These are phyloP conservation scores for Temnothorax ravouxi DNA, from an alignment of 2,888 invertebrate genomes.

Conservation along the genomic window DNA sequence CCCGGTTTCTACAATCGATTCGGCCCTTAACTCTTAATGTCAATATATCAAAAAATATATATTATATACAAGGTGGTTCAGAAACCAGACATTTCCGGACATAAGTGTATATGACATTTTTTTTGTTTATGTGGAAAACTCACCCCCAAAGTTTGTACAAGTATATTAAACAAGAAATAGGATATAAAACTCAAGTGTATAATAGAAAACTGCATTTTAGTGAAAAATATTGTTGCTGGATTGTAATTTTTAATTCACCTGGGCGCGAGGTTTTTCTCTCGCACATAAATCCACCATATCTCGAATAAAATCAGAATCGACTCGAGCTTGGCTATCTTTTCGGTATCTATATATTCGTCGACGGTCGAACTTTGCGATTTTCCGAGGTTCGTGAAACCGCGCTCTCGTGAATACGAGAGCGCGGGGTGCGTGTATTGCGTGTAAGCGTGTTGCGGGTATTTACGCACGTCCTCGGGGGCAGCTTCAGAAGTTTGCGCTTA, in stretches of 20 bases:
- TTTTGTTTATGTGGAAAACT: too few species aligned
- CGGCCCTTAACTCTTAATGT: neutral
- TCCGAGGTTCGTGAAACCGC: constrained; percentile 40
- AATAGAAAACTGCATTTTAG: neutral
- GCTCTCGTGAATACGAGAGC: constrained; percentile 53
- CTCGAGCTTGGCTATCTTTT: constrained; percentile 2
- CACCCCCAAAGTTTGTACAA: too few species aligned
- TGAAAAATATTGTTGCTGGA: neutral
- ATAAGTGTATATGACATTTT: too few species aligned
- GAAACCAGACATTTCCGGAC: too few species aligned
- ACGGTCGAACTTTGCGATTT: constrained; percentile 16
- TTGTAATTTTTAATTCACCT: neutral
- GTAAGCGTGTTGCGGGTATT: constrained; percentile 64
- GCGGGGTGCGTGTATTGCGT: constrained; percentile 33
- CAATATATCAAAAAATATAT: neutral
- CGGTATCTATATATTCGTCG: neutral
- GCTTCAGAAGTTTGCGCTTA: constrained; percentile 84
- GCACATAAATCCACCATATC: neutral
- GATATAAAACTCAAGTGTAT: neutral
- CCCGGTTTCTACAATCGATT: neutral
- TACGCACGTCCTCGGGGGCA: constrained; percentile 68
- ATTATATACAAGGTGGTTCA: neutral
- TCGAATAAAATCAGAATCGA: neutral
- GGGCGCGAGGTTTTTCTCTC: neutral
- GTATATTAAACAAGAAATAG: neutral